Percentiles rank a stretch among this genome's conserved stretches.
Conservation (phyloP, 2,888 invertebrate genomes). For the Chaetogeoica ovagalla region DNA sequence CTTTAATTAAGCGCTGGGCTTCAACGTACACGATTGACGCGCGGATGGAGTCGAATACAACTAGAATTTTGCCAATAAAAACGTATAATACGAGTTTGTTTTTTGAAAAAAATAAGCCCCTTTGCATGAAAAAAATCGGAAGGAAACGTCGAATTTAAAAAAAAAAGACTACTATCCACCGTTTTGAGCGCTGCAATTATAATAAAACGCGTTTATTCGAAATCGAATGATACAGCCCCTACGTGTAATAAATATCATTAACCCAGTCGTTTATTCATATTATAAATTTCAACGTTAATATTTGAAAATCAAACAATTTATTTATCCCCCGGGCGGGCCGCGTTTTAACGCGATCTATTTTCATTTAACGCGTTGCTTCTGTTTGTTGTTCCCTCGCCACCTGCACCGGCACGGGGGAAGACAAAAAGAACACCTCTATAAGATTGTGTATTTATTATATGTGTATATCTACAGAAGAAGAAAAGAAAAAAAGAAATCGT, state of each 20-base stretch:
- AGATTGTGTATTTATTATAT: slow-evolving; percentile 33
- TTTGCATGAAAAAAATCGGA: no score
- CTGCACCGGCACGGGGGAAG: no score
- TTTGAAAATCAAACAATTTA: slow-evolving; percentile 30
- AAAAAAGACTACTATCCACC: no score
- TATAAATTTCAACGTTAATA: slow-evolving; percentile 16
- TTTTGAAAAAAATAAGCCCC: no score
- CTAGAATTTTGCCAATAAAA: no score
- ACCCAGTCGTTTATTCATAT: no score
- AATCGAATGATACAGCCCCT: background rate
- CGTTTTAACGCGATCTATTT: slow-evolving; percentile 6
- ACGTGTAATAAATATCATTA: background rate
- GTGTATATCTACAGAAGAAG: background rate
- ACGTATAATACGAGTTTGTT: no score
- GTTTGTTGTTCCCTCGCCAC: slow-evolving; percentile 28
- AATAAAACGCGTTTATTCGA: background rate
- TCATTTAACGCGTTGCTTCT: slow-evolving; percentile 4
- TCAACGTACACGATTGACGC: no score
- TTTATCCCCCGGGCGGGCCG: slow-evolving; percentile 13
- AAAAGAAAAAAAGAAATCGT: background rate
- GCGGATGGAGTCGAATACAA: no score
- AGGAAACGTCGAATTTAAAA: no score
- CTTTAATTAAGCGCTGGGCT: no score
- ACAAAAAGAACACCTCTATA: background rate
- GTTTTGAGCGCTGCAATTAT: no score